These are phyloP conservation scores for Halictus ligatus DNA, from an alignment of 2,888 invertebrate species.

Conservation along the genomic window DNA sequence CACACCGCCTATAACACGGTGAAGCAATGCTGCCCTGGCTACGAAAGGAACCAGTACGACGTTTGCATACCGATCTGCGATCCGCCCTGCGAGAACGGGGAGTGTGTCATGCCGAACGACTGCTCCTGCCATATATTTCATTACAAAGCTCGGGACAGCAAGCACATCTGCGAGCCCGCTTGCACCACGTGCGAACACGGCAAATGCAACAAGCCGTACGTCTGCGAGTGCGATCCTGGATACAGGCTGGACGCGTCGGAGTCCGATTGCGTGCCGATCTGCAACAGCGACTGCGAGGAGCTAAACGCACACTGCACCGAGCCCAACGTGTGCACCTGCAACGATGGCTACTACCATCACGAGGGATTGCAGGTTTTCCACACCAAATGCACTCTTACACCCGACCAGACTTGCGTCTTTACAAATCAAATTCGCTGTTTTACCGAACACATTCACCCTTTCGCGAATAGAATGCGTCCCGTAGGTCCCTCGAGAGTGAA, in stretches of 20 bases:
- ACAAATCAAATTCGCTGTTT: not conserved
- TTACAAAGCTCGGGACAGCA: not conserved
- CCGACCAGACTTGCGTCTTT: too few relatives aligned
- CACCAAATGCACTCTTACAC: not conserved
- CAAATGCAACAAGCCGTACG: not conserved
- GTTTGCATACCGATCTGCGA: slow-evolving; percentile 21
- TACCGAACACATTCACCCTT: not conserved
- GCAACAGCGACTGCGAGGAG: slow-evolving; percentile 80
- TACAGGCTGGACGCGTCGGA: not conserved
- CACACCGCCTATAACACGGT: not conserved
- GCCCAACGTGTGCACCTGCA: slow-evolving; percentile 81
- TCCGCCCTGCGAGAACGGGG: slow-evolving; percentile 74
- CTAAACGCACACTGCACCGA: slow-evolving; percentile 84
- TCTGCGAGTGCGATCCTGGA: not conserved
- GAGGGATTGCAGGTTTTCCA: not conserved
- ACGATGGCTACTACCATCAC: slow-evolving; percentile 64
- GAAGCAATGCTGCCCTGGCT: slow-evolving; percentile 22
- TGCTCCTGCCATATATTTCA: not conserved
- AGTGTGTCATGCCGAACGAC: not conserved
- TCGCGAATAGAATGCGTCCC: not conserved
- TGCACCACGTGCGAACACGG: not conserved
- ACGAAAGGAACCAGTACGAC: rapidly evolving
- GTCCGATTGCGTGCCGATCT: slow-evolving; percentile 59
- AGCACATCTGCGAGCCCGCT: not conserved
- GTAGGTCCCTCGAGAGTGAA: not conserved